Percentiles rank a stretch among this genome's conserved stretches.
Evolutionary conservation across 2,113 vertebrate genomes (phyloP).

Genomic region (Saguinus midas): DNA sequence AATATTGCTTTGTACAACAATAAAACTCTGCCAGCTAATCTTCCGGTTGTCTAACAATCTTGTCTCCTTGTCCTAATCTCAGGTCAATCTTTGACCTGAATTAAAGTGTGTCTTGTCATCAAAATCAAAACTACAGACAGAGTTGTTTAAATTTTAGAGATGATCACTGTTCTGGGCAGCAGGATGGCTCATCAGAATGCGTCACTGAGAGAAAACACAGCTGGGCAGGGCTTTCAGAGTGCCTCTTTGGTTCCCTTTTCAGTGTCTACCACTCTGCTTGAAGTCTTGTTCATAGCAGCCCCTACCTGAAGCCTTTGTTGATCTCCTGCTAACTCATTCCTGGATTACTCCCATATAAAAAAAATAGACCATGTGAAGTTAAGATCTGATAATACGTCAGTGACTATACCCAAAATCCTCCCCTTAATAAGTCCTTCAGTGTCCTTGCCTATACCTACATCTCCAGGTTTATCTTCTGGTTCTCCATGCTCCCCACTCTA

Average conservation of each 20-base stretch:
- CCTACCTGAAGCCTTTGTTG: neutral
- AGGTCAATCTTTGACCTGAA: neutral
- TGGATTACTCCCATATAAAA: neutral
- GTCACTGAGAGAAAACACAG: neutral
- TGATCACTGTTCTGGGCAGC: neutral
- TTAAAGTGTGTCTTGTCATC: neutral
- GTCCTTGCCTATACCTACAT: neutral
- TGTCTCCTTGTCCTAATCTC: neutral
- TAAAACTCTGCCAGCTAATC: neutral
- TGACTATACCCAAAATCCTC: neutral
- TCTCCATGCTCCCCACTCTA: neutral
- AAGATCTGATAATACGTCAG: neutral
- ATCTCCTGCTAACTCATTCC: neutral
- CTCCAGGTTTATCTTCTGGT: neutral
- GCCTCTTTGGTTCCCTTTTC: neutral
- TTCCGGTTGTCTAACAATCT: neutral
- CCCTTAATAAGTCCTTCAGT: neutral
- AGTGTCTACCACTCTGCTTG: neutral
- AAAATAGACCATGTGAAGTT: neutral
- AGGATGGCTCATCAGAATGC: neutral
- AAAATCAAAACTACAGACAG: neutral
- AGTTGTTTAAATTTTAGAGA: neutral
- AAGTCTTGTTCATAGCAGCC: neutral
- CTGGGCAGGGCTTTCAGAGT: neutral
- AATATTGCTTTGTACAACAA: neutral